Percentiles rank a stretch among this genome's conserved stretches.
Evolutionary conservation across 2,113 vertebrate species (phyloP).

Genomic region (Pteruthius melanotis): DNA sequence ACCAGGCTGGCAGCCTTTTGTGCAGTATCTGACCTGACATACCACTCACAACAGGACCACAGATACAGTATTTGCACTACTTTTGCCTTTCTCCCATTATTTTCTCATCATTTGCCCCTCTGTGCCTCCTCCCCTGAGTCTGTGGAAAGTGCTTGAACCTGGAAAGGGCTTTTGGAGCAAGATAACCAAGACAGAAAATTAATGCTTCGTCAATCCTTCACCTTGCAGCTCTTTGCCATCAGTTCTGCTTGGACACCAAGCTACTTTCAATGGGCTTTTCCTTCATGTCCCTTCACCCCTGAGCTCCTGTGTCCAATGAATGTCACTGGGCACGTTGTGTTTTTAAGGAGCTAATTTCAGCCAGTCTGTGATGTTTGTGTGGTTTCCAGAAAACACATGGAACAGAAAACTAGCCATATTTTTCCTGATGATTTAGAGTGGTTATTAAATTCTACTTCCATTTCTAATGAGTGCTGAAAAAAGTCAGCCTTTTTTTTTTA

Average conservation of each 20-base stretch:
- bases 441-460: background rate
- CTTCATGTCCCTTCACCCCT: background rate
- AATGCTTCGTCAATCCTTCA: background rate
- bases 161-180: background rate
- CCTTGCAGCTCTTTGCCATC: background rate
- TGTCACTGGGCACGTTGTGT: accelerated
- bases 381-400: background rate
- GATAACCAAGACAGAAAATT: background rate
- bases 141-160: background rate
- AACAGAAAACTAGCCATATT: background rate
- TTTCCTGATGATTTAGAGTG: background rate
- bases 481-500: background rate
- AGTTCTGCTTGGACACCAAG: background rate
- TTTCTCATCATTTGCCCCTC: background rate
- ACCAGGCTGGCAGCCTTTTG: background rate
- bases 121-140: background rate
- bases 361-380: background rate
- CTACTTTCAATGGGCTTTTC: background rate
- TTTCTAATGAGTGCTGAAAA: background rate
- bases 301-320: background rate
- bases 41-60: accelerated
- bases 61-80: background rate
- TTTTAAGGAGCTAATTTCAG: background rate
- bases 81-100: background rate
- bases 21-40: background rate